Evolutionary conservation across 2,113 vertebrate genomes (phyloP).

Genomic region (Leucopsar rothschildi): DNA sequence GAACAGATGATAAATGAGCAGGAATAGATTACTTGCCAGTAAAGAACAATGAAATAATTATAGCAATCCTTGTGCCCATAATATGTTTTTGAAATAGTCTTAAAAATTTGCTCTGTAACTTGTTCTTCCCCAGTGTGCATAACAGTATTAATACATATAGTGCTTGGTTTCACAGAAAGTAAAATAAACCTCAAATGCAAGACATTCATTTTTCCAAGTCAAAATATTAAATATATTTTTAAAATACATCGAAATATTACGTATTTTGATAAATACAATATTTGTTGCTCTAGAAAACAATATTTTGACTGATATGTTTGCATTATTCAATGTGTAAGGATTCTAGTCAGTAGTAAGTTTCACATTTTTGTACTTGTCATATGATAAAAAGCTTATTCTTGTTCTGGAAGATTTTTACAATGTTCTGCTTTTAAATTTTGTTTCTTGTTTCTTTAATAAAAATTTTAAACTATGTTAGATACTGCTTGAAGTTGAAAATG

Average conservation of each 20-base stretch:
- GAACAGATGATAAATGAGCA: not conserved
- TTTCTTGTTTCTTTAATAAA: not conserved
- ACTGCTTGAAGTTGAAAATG: slow-evolving; percentile 63
- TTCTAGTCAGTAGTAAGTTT: not conserved
- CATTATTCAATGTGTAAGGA: not conserved
- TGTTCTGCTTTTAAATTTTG: not conserved
- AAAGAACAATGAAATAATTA: not conserved
- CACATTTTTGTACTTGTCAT: not conserved
- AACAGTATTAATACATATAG: not conserved
- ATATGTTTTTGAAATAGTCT: not conserved
- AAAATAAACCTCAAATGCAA: not conserved
- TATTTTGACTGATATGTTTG: not conserved
- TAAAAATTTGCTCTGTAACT: not conserved
- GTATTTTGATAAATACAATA: not conserved
- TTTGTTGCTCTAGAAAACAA: not conserved
- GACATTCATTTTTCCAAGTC: not conserved
- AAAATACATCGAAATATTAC: not conserved
- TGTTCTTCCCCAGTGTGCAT: not conserved
- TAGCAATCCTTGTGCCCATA: not conserved
- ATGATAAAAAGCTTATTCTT: not conserved
- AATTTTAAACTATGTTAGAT: slow-evolving; percentile 58
- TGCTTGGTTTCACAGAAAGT: not conserved
- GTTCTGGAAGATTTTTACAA: not conserved
- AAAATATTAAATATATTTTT: not conserved
- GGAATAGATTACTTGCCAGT: not conserved